phyloP scores from a whole-genome alignment of 1,140 invertebrate genomes.

The Tribolium castaneum region DNA sequence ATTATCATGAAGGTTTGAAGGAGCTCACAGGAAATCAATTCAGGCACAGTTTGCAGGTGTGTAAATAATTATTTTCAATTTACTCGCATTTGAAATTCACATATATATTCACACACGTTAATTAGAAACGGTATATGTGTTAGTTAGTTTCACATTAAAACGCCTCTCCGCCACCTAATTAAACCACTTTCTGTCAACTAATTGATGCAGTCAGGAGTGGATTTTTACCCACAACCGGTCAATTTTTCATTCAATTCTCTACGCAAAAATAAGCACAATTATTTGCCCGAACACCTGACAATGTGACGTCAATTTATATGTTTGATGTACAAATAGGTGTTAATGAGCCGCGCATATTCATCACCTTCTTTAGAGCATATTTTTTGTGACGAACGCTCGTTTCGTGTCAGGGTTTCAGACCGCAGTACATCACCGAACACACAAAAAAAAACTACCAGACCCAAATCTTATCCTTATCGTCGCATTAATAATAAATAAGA shows the following conservation, averaged over 20 bases:
- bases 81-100: constrained; percentile 30
- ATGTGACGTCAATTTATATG: constrained; percentile 14
- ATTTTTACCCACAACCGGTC: not conserved
- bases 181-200: constrained; percentile 21
- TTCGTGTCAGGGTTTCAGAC: not conserved
- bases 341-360: constrained; percentile 21
- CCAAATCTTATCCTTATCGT: not conserved
- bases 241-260: not conserved
- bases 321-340: constrained; percentile 32
- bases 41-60: constrained; percentile 31
- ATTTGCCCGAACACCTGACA: constrained; percentile 14
- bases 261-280: not conserved
- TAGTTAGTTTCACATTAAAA: constrained; percentile 34
- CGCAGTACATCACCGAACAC: not conserved
- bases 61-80: constrained; percentile 35
- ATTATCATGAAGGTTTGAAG: constrained; percentile 17
- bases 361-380: not conserved
- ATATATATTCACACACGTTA: constrained; percentile 12
- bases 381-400: constrained; percentile 3
- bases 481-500: not conserved
- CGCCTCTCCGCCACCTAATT: not conserved
- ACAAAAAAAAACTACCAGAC: not conserved
- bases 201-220: constrained; percentile 9
- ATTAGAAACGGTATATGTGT: constrained; percentile 28
- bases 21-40: constrained; percentile 26